Evolutionary conservation across 2,888 invertebrate species (phyloP), one percentile per base, ranked within the genome.

Genomic region (Brachylomia viminalis): DNA sequence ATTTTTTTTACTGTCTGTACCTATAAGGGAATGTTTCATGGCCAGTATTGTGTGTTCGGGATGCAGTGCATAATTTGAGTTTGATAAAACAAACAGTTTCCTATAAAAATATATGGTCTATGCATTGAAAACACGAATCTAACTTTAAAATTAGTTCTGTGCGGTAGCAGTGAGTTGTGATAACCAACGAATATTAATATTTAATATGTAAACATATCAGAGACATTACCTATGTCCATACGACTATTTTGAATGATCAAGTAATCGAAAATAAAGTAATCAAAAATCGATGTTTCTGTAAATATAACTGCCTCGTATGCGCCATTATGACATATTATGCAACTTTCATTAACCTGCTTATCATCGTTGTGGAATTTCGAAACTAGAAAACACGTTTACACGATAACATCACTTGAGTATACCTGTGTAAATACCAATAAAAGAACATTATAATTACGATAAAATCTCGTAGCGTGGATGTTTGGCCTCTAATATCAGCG

Each of bases 391-490:
- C 80, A 82, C 79, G 76, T 83, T 82, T 79, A 66, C 52, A 62
- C 49, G 93, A 93, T 93, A 93, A 68, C 84, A 88, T 88, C 89
- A 87, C 87, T 88, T 80, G 89, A 79, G 88, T 91, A 90, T 90
- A 90, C 91, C 89, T 89, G 92, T 93, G 95, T 95, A 95, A 95
- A 95, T 94, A 95, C 92, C 94, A 94, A 95, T 95, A 95, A 93
- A 94, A 92, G 91, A 94, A 93, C 95, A 94, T 96, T 95, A 96
- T 95, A 95, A 96, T 95, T 94, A 92, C 89, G 96, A 96, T 96
- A 95, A 87, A 89, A 96, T 96, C 95, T 93, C 90, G 87, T 78
- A 58, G 87, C 91, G 90, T 92, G 92, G 92, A 93, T 95, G 95
- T 95, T 95, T 95, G 94, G 93, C 87, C 89, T 91, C 90, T 90